Evolutionary conservation across 2,888 invertebrate species (phyloP), one percentile per base, ranked within the genome.

Genomic region (Dynastes maya): DNA sequence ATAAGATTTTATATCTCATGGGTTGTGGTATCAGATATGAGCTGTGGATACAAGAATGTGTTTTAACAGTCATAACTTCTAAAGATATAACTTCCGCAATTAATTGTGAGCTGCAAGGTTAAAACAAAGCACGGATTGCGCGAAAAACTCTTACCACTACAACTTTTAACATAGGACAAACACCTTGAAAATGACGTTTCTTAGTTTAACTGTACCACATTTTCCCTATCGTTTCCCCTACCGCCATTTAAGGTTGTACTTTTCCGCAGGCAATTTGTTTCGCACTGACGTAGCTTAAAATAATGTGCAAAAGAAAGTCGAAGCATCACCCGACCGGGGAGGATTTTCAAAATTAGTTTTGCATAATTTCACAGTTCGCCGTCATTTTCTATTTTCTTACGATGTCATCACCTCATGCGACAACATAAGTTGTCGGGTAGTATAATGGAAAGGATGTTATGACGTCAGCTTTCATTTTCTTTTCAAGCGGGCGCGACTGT

Each of bases 401-500:
- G 55, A 72, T 72, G 72, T 45, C 40, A 16, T 58, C 55, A 40
- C 22, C 32, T 32, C 51, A 37, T 40, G 67, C 76, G 65, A 76
- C 64, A 53, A 55, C 65, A 67, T 65, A 64, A 76, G 65, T 76
- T 72, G 40, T 72, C 58, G 58, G 58, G 22, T 51, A 37, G 27
- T 45, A 58, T 37, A 22, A 45, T 8, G 45, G 45, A 45, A 45
- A 70, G 29, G 70, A 49, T 64, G 78, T 77, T 74, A 74, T 64
- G 74, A 55, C 72, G 58, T 78, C 71, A 74, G 37, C 65, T 72
- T 79, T 68, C 76, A 78, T 79, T 77, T 80, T 80, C 68, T 61
- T 76, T 75, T 58, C 37, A 77, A 75, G 45, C 45, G 63, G 75
- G 49, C 61, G 77, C 55, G 64, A 64, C 76, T 79, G 78, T 74